Evolutionary conservation across 2,797 vertebrate species (phyloP), one percentile per base, ranked within the genome.

Genomic region (Cryptoprocta ferox): DNA sequence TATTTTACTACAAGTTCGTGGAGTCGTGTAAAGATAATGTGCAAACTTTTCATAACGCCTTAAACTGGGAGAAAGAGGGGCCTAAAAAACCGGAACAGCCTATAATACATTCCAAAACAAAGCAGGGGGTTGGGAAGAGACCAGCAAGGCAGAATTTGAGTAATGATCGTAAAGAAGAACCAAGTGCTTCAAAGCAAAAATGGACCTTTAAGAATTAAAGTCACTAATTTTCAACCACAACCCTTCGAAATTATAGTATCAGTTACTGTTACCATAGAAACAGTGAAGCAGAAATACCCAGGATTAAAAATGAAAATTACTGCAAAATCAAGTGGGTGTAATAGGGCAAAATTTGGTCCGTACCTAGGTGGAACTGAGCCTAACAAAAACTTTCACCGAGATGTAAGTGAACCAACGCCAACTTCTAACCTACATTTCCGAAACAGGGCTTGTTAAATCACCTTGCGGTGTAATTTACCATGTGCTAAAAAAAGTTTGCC

Each of bases 201-300:
- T 2, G 56, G 56, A 79, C n/a, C 39, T 96, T 96, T 68, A 83
- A 80, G 70, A 94, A 95, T 76, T 92, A 96, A 88, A 89, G 50
- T 35, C 95, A 94, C 76, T 95, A 76, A 90, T 82, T 89, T 82
- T 89, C 86, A 95, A 82, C 39, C 85, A 87, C 50, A 63, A 63
- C 82, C 18, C 53, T 93, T 82, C 12, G 39, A 89, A 95, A 85
- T 93, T 56, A 92, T 19, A 59, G n/a, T 85, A 95, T 35, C 35
- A 83, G 79, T 89, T 56, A 89, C 53, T 21, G 76, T 80, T 85
- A 71, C 66, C 79, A 95, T 26, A 94, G 91, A 96, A 97, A 96
- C 83, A 11, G 56, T 73, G 81, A 96, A 85, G 84, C n/a, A 68
- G 65, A 87, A 50, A 91, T 86, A 70, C 37, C 75, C 26, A 4